phyloP scores from a whole-genome alignment of 2,888 invertebrate genomes.

The Pristionchus mayeri region DNA sequence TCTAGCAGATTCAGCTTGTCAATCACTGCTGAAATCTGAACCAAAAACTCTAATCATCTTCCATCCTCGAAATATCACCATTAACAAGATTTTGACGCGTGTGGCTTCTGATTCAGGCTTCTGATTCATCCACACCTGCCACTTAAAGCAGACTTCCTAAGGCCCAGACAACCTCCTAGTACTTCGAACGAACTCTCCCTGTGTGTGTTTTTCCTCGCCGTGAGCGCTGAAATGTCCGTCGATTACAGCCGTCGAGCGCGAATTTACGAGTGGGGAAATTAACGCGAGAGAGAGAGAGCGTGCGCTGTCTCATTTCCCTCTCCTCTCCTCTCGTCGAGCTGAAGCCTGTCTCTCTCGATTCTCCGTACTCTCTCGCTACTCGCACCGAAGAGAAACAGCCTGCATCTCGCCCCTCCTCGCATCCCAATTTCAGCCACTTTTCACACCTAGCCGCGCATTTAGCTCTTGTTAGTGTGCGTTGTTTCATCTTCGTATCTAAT shows the following conservation, averaged over 20 bases:
- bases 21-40: too few species aligned
- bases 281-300: neutral
- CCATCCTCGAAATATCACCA: neutral
- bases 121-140: neutral
- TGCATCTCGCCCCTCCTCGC: neutral
- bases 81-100: neutral
- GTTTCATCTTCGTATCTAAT: neutral
- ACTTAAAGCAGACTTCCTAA: too few species aligned
- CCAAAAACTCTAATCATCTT: neutral
- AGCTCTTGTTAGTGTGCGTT: neutral
- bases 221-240: neutral
- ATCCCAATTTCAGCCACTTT: neutral
- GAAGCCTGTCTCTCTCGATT: too few species aligned
- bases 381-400: too few species aligned
- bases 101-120: neutral
- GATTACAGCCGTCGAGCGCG: neutral
- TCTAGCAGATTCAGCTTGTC: too few species aligned
- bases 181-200: too few species aligned
- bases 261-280: slow-evolving; percentile 16
- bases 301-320: neutral
- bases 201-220: too few species aligned
- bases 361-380: neutral
- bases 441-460: neutral
- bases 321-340: neutral
- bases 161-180: too few species aligned